Evolutionary conservation across 1,140 invertebrate genomes (phyloP).

Genomic region (Lasioglossum albipes): DNA sequence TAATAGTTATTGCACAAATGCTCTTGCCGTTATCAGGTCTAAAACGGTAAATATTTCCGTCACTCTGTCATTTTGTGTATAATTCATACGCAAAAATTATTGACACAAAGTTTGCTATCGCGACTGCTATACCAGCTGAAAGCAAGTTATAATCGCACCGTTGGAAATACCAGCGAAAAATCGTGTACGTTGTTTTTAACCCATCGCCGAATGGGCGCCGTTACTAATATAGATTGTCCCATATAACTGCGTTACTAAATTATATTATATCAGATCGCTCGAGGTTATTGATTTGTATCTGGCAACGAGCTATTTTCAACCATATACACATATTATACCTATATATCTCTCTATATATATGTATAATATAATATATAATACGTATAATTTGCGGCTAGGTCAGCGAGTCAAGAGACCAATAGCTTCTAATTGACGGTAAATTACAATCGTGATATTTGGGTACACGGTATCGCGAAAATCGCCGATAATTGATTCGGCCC

Average conservation of each 20-base stretch:
- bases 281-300: conserved; percentile 40
- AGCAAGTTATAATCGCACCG: too few species aligned
- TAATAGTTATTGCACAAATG: too few species aligned
- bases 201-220: too few species aligned
- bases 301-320: conserved; percentile 30
- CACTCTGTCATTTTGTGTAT: too few species aligned
- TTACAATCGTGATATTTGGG: conserved; percentile 26
- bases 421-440: conserved; percentile 35
- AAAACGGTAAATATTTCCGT: too few species aligned
- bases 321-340: neutral
- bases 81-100: too few species aligned
- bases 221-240: neutral
- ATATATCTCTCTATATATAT: neutral
- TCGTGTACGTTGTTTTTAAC: neutral
- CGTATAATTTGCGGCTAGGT: conserved; percentile 38
- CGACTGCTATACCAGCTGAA: too few species aligned
- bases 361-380: conserved; percentile 15
- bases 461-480: neutral
- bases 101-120: too few species aligned
- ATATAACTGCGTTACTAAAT: conserved; percentile 22
- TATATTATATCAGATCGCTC: conserved; percentile 24
- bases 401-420: conserved; percentile 27
- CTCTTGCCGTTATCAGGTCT: too few species aligned
- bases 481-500: neutral
- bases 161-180: too few species aligned